Base-by-base conservation (phyloP, 1,140 invertebrate genomes). In the Drosophila simulans region DNA sequence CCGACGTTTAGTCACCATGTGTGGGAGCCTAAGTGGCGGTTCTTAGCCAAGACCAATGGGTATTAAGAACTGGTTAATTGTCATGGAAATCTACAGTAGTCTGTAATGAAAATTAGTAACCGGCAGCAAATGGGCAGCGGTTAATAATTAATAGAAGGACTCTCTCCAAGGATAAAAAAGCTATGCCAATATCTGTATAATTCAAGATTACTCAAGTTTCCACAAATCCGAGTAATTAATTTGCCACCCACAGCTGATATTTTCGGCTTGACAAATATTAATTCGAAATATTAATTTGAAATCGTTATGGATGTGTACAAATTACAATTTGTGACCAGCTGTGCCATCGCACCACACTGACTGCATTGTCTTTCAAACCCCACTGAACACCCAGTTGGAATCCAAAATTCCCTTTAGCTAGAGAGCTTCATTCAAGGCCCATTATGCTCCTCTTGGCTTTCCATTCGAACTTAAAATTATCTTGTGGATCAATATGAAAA, bases 321-420 rank as follows among this genome's bases (percentile, higher is more conserved):
- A 82, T 64, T 66, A 53, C 48, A 42, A 82, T 82, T 82, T 73
- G 77, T 82, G 48, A 17, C 73, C 73, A 62, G 68, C 73, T 73
- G 79, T 68, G 73, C 34, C 27, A 15, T 10, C 17, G 53, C 22
- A 48, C 45, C 43, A 7, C 39, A 17, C 17, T 15, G 42, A 13
- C 15, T 37, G 35, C 27, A n/a, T n/a, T 13, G 4, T n/a, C 15
- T 13, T 1, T 39, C 12, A 7, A 3, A 27, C 20, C 12, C 20
- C 17, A n/a, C 5, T 7, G n/a, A 25, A 7, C 20, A 48, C 11
- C 45, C 43, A 45, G 15, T 22, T 45, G 27, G 27, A 31, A 31
- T 31, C 7, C 27, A 31, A 31, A 31, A 10, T 31, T 31, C 5
- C 5, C 27, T 7, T 8, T 31, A 7, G 7, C 27, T 7, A 7